These are phyloP conservation scores for Meloe dianella DNA, from an alignment of 2,888 invertebrate species.

Conservation along the genomic window DNA sequence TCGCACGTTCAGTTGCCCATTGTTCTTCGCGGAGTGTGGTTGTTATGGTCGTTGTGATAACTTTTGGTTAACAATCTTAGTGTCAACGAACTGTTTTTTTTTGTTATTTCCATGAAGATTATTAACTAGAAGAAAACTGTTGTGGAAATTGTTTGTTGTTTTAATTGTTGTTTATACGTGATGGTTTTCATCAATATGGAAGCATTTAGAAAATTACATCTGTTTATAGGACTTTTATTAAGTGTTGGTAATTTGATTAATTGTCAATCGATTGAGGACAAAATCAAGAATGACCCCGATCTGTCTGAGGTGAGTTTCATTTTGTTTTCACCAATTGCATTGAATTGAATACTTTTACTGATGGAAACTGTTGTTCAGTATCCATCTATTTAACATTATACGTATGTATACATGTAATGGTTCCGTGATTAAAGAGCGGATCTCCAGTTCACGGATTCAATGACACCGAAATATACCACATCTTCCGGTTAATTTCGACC, in stretches of 20 bases:
- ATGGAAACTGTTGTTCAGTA: slow-evolving; percentile 1
- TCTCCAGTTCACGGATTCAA: slow-evolving; percentile 29
- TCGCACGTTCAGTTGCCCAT: slow-evolving; percentile 3
- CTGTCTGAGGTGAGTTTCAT: slow-evolving; percentile 70
- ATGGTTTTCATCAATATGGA: neutral
- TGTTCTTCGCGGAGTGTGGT: neutral
- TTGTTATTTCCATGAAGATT: slow-evolving; percentile 4
- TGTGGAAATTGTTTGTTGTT: neutral
- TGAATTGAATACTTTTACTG: too few relatives aligned
- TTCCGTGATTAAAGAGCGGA: slow-evolving; percentile 30
- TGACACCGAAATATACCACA: slow-evolving; percentile 26
- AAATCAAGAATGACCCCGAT: slow-evolving; percentile 69
- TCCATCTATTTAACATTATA: too few relatives aligned
- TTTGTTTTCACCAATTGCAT: too few relatives aligned
- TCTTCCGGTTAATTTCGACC: slow-evolving; percentile 26
- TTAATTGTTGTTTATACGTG: neutral
- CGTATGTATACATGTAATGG: too few relatives aligned
- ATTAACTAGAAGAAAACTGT: too few relatives aligned
- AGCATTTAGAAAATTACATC: neutral
- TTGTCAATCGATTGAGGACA: slow-evolving; percentile 65
- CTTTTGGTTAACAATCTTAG: neutral
- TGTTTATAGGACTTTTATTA: slow-evolving; percentile 1
- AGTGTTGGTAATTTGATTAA: slow-evolving; percentile 12
- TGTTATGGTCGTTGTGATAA: neutral
- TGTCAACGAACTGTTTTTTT: slow-evolving; percentile 23